Conservation (phyloP, 1,140 invertebrate genomes). For the Linepithema humile region DNA sequence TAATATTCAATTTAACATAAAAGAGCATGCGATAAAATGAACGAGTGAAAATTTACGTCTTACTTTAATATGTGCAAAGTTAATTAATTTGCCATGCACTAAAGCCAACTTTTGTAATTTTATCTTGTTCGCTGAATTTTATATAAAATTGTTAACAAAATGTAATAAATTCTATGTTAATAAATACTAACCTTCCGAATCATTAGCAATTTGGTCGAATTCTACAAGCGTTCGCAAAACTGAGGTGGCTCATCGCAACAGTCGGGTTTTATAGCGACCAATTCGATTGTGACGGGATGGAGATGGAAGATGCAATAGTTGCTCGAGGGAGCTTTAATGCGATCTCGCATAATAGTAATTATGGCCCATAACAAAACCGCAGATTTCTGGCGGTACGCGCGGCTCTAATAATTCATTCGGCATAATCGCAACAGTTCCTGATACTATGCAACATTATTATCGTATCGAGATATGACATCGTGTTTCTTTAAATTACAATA, state of each 20-base stretch:
- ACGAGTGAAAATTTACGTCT: too few species aligned
- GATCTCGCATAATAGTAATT: slow-evolving; percentile 80
- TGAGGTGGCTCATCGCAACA: slow-evolving; percentile 73
- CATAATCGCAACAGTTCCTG: slow-evolving; percentile 43
- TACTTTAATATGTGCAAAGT: too few species aligned
- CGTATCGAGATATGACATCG: neutral
- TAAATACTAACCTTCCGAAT: slow-evolving; percentile 75
- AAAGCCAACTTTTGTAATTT: too few species aligned
- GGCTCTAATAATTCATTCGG: slow-evolving; percentile 51
- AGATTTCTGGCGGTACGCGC: slow-evolving; percentile 75
- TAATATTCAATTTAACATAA: too few species aligned
- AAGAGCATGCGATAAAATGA: too few species aligned
- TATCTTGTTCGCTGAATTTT: neutral
- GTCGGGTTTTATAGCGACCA: slow-evolving; percentile 78
- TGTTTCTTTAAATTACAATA: neutral
- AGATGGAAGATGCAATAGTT: slow-evolving; percentile 76
- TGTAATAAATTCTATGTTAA: neutral
- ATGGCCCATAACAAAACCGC: slow-evolving; percentile 83
- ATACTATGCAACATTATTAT: slow-evolving; percentile 17
- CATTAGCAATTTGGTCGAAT: slow-evolving; percentile 75
- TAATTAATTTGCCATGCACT: too few species aligned
- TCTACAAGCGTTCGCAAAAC: slow-evolving; percentile 69
- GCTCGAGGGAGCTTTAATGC: slow-evolving; percentile 79
- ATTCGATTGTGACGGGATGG: slow-evolving; percentile 73
- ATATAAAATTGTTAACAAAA: neutral